Evolutionary conservation across 1,140 invertebrate genomes (phyloP).

Genomic region (Cydia pomonella): DNA sequence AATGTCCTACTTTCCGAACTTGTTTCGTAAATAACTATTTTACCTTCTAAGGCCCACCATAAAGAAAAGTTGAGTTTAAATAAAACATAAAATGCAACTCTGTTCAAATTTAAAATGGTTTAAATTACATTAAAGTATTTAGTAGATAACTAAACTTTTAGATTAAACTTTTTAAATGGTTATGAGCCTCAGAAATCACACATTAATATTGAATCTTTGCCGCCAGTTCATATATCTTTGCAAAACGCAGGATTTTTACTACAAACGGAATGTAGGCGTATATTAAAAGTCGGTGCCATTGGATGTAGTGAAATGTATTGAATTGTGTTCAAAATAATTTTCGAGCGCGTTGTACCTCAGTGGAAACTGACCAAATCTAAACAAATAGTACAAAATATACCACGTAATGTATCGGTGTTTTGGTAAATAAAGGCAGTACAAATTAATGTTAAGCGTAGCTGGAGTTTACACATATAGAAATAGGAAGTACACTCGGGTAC

Average conservation of each 20-base stretch:
- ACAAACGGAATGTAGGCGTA: slow-evolving; percentile 51
- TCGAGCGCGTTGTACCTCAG: slow-evolving; percentile 62
- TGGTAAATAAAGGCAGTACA: slow-evolving; percentile 72
- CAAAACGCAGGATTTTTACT: slow-evolving; percentile 61
- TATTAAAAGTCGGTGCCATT: slow-evolving; percentile 47
- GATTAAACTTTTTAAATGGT: neutral
- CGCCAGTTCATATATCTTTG: slow-evolving; percentile 35
- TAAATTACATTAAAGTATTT: too few species aligned
- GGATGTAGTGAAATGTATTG: slow-evolving; percentile 70
- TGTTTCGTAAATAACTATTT: too few species aligned
- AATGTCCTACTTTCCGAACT: too few species aligned
- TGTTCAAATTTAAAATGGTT: too few species aligned
- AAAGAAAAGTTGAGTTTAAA: too few species aligned
- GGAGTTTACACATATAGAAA: slow-evolving; percentile 51
- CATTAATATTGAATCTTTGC: neutral
- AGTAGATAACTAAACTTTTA: too few species aligned
- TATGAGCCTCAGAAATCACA: neutral
- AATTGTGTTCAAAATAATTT: slow-evolving; percentile 71
- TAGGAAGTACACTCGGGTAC: slow-evolving; percentile 65
- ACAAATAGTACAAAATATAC: slow-evolving; percentile 65
- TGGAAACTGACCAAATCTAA: slow-evolving; percentile 43
- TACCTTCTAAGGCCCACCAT: too few species aligned
- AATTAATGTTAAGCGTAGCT: slow-evolving; percentile 75
- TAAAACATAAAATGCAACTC: too few species aligned
- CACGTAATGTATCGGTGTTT: slow-evolving; percentile 56